phyloP scores from a whole-genome alignment of 2,888 invertebrate species.

The Acholoe squamosa region DNA sequence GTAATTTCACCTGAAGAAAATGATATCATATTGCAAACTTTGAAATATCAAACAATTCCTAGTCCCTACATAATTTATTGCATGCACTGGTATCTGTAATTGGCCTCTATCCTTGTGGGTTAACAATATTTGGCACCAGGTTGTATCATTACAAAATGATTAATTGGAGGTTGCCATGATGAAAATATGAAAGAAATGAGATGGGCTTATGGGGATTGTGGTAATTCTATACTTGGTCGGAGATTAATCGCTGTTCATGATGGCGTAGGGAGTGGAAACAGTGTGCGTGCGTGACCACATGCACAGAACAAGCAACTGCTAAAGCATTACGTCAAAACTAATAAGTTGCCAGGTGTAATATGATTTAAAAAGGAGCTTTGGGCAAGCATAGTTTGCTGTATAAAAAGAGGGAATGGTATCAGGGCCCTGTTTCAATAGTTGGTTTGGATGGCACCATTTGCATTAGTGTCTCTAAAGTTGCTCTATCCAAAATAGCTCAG shows the following conservation, averaged over 20 bases:
- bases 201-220: neutral
- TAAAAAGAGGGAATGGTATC: too few species aligned
- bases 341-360: neutral
- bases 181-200: too few species aligned
- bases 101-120: neutral
- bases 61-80: too few species aligned
- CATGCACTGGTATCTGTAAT: neutral
- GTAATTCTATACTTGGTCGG: neutral
- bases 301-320: neutral
- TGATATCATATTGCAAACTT: too few species aligned
- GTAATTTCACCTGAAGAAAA: too few species aligned
- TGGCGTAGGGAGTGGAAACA: neutral
- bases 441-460: too few species aligned
- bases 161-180: neutral
- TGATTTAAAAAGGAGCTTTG: neutral
- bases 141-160: neutral
- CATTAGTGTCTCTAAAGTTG: too few species aligned
- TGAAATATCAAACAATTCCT: too few species aligned
- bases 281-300: neutral
- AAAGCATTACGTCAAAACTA: neutral
- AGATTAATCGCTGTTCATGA: constrained; percentile 7
- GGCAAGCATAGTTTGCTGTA: too few species aligned
- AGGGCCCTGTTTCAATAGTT: too few species aligned
- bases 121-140: neutral
- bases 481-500: too few species aligned